Evolutionary conservation across 2,797 vertebrate species (phyloP), one percentile per base, ranked within the genome.

Genomic region (Danio kyathit): DNA sequence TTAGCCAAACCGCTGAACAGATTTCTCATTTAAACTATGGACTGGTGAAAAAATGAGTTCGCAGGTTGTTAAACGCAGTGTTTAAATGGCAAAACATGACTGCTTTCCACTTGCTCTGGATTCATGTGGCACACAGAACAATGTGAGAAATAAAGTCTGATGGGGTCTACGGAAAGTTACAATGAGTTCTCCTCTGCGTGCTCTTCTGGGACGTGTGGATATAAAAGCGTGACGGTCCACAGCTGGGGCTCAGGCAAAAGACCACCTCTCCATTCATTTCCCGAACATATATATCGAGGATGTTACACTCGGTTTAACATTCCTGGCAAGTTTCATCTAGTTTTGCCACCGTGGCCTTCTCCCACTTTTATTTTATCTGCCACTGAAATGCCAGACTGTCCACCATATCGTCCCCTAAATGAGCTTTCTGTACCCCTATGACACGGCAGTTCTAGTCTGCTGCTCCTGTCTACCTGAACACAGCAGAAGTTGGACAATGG

Each of bases 321-420:
- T 71, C 57, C n/a, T 54, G 76, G 63, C 49, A 52, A 83, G 75
- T 82, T 85, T 84, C 79, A 82, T 84, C 82, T 81, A 83, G 83
- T 80, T 86, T 79, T 63, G 52, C 79, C 49, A 79, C 74, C 48
- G 76, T 78, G 46, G 74, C 73, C 57, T 52, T 76, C 76, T 81
- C 70, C 43, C 40, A 49, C 65, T 76, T 63, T 65, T 74, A 19
- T 82, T 83, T 85, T 85, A 87, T 87, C 81, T 52, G 67, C 65
- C 38, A 74, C 77, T 85, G 82, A 84, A 85, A 84, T 83, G 86
- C 82, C 82, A 81, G 74, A 60, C 74, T 80, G 69, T 86, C 83
- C 82, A 80, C 80, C 80, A 71, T 77, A 59, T 83, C 71, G 76
- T 79, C 76, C 76, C 59, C 72, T 83, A 71, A 85, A 86, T 83